Percentiles rank a stretch among this genome's conserved stretches.
Evolutionary conservation across 2,888 invertebrate genomes (phyloP).

Genomic region (Clitarchus hookeri): DNA sequence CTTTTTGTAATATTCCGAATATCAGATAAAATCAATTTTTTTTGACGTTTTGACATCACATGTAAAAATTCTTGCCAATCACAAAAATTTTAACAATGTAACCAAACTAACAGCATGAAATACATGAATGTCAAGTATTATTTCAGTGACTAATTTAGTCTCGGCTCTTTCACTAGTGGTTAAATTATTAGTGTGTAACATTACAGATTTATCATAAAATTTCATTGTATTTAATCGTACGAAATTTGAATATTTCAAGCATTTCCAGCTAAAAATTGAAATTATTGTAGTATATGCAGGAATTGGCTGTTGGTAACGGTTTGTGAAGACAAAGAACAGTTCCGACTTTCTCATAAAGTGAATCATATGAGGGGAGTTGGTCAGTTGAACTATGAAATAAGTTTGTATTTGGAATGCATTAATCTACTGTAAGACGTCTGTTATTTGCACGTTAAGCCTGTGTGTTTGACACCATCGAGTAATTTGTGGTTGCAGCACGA

Average conservation of each 20-base stretch:
- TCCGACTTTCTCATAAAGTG: conserved; percentile 7
- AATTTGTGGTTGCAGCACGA: neutral
- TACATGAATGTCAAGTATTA: neutral
- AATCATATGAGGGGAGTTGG: conserved; percentile 11
- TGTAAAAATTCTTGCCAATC: conserved; percentile 2
- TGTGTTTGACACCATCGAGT: neutral
- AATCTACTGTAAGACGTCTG: neutral
- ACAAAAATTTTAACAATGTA: neutral
- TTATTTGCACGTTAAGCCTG: neutral
- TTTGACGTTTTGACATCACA: conserved; percentile 6
- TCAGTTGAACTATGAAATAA: neutral
- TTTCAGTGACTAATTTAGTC: neutral
- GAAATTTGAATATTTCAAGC: neutral
- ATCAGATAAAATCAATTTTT: neutral
- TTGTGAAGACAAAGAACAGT: neutral
- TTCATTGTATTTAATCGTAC: neutral
- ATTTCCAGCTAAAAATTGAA: neutral
- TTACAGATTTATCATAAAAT: neutral
- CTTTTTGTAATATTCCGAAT: neutral
- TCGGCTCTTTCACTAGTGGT: neutral
- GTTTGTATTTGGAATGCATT: conserved; percentile 7
- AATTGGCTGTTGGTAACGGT: neutral
- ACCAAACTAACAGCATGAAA: neutral
- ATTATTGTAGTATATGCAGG: neutral
- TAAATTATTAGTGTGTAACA: neutral